Evolutionary conservation across 53 echinoderm and acorn worm species (phyloP).

Genomic region (Zoroaster sp.): DNA sequence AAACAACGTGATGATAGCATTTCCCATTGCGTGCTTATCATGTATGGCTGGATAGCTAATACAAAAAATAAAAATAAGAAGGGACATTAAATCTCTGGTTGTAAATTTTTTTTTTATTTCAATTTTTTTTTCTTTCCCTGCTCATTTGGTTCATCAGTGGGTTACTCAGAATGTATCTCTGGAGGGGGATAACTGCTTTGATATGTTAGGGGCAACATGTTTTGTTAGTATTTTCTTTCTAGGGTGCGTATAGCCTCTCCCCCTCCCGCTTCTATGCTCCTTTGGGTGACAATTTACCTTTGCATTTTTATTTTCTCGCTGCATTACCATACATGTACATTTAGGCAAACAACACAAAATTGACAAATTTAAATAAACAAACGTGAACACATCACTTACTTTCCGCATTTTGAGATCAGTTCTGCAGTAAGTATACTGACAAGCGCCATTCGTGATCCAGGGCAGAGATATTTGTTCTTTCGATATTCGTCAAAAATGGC

Average conservation of each 20-base stretch:
- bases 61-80: background rate
- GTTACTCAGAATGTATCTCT: no score
- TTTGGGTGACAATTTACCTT: no score
- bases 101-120: no score
- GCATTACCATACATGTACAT: no score
- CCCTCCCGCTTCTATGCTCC: no score
- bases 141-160: no score
- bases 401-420: conserved; percentile 14
- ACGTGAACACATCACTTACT: background rate
- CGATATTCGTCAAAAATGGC: background rate
- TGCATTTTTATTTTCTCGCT: no score
- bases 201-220: no score
- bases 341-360: background rate
- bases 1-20: background rate
- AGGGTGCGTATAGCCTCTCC: no score
- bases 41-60: conserved; percentile 16
- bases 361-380: background rate
- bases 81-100: background rate
- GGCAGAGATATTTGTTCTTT: conserved; percentile 3
- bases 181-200: no score
- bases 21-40: conserved; percentile 4
- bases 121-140: no score
- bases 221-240: no score
- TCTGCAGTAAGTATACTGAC: conserved; percentile 1
- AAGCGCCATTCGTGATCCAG: background rate